Evolutionary conservation across 30 jellyfish, hydroid and myxozoan genomes (phyloP).

Genomic region (Cassiopea xamachana): DNA sequence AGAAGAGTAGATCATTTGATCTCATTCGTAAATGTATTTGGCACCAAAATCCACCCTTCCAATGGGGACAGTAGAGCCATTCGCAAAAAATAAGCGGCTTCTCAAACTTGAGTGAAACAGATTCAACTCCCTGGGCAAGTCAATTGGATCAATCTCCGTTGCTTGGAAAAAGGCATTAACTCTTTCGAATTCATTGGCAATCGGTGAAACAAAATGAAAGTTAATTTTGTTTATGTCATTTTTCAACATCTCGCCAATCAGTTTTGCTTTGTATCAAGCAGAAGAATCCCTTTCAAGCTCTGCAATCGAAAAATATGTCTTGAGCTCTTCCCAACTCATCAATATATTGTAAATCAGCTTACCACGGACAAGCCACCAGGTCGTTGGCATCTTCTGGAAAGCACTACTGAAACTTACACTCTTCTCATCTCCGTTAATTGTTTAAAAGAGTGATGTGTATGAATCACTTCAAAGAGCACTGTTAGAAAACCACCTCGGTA

Average conservation of each 20-base stretch:
- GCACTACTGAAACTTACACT: slow-evolving; percentile 39
- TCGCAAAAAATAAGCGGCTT: too few species aligned
- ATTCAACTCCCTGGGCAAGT: too few species aligned
- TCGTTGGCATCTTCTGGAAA: slow-evolving; percentile 43
- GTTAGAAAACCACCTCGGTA: slow-evolving; percentile 72
- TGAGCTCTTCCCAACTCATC: slow-evolving; percentile 59
- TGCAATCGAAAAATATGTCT: slow-evolving; percentile 45
- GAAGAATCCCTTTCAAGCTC: slow-evolving; percentile 31
- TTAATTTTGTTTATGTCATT: slow-evolving; percentile 62
- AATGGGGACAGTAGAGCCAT: slow-evolving; percentile 1
- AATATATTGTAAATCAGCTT: slow-evolving; percentile 56
- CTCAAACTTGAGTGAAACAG: too few species aligned
- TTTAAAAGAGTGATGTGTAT: slow-evolving; percentile 36
- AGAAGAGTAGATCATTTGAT: not conserved
- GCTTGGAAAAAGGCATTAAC: slow-evolving; percentile 73
- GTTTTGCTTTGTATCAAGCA: slow-evolving; percentile 54
- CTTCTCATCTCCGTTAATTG: slow-evolving; percentile 50
- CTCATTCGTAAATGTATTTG: slow-evolving; percentile 54
- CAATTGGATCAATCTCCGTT: too few species aligned
- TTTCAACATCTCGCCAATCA: slow-evolving; percentile 43
- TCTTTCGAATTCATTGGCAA: slow-evolving; percentile 66
- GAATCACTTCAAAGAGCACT: slow-evolving; percentile 72
- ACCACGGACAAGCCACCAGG: slow-evolving; percentile 75
- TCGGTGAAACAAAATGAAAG: slow-evolving; percentile 59
- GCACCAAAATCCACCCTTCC: slow-evolving; percentile 68